Conservation (phyloP, 2,113 vertebrate genomes). For the Boleophthalmus pectinirostris region DNA sequence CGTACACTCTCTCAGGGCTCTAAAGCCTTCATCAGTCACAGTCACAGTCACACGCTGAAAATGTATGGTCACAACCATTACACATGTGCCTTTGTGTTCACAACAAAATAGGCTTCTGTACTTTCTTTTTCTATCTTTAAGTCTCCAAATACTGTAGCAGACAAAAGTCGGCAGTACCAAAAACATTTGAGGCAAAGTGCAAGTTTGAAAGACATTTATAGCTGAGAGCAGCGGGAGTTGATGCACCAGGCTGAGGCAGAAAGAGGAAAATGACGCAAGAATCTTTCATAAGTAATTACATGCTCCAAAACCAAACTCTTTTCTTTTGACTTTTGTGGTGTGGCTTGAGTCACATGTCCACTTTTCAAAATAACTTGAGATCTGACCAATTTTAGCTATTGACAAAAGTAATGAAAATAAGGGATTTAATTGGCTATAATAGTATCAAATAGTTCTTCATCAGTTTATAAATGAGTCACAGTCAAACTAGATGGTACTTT, state of each 20-base stretch:
- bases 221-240: constrained; percentile 46
- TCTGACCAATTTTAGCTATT: not conserved
- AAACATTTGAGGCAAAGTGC: constrained; percentile 21
- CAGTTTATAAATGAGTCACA: not conserved
- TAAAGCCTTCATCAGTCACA: not conserved
- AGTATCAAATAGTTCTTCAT: not conserved
- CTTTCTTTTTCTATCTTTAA: not conserved
- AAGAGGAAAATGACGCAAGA: constrained; percentile 26
- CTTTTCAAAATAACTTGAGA: not conserved
- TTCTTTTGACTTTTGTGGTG: not conserved
- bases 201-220: constrained; percentile 42
- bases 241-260: constrained; percentile 30
- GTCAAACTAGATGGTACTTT: not conserved
- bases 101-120: not conserved
- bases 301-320: constrained; percentile 24
- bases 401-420: not conserved
- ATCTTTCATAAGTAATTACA: constrained; percentile 32
- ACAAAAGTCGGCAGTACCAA: constrained; percentile 4
- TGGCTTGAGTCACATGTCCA: not conserved
- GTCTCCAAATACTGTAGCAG: not conserved
- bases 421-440: not conserved
- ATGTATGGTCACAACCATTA: not conserved
- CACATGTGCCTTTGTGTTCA: not conserved
- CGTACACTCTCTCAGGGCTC: not conserved
- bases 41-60: not conserved